Evolutionary conservation across 1,140 invertebrate genomes (phyloP).

Genomic region (Ericerus pela): DNA sequence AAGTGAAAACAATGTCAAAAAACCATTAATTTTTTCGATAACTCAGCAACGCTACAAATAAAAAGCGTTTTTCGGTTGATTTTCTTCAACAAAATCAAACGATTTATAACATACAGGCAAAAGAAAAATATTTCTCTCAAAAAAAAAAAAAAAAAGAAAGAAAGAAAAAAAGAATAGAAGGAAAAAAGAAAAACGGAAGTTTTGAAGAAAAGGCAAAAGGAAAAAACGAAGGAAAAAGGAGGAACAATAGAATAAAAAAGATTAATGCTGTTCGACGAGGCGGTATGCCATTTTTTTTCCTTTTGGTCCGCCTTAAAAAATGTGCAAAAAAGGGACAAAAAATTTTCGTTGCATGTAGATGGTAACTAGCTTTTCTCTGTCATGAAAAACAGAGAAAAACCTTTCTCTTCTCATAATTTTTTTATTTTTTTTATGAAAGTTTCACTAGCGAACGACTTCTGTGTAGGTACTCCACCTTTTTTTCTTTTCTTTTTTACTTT

Average conservation of each 20-base stretch:
- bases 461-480: neutral
- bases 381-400: neutral
- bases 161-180: no score
- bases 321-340: neutral
- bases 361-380: neutral
- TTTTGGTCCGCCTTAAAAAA: slow-evolving; percentile 2
- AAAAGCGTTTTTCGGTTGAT: slow-evolving; percentile 1
- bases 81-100: no score
- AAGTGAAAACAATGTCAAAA: no score
- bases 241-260: neutral
- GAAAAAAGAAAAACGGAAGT: no score
- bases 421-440: neutral
- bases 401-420: neutral
- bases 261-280: neutral
- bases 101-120: no score
- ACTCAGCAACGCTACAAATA: no score
- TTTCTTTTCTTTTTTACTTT: neutral
- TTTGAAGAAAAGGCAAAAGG: neutral
- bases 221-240: neutral
- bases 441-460: neutral
- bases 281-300: neutral
- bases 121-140: no score
- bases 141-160: no score
- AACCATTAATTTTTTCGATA: no score
- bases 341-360: neutral